phyloP scores from a whole-genome alignment of 1,140 invertebrate species.

The Coelopa frigida region DNA sequence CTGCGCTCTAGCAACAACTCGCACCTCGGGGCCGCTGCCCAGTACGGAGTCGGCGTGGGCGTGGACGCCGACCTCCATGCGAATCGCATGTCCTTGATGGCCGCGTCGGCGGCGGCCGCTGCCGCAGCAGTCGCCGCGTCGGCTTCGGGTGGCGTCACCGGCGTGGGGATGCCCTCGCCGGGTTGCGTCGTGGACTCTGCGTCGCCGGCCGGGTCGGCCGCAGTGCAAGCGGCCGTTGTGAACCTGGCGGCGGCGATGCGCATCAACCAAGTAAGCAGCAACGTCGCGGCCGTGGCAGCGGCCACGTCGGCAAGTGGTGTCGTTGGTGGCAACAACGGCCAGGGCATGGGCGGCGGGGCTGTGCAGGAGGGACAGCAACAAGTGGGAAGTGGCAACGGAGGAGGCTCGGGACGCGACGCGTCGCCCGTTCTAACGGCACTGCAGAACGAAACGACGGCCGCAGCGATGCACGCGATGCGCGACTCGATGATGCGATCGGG shows the following conservation, averaged over 20 bases:
- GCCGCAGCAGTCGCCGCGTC: slow-evolving; percentile 57
- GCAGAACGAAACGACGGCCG: slow-evolving; percentile 38
- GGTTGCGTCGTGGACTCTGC: slow-evolving; percentile 41
- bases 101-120: slow-evolving; percentile 46
- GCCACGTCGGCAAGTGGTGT: background rate
- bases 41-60: slow-evolving; percentile 56
- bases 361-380: slow-evolving; percentile 35
- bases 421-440: no score
- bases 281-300: background rate
- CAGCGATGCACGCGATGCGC: slow-evolving; percentile 41
- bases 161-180: slow-evolving; percentile 34
- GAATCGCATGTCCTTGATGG: slow-evolving; percentile 67
- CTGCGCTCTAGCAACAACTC: slow-evolving; percentile 4
- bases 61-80: slow-evolving; percentile 55
- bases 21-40: slow-evolving; percentile 44
- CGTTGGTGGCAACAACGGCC: slow-evolving; percentile 15
- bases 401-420: no score
- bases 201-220: slow-evolving; percentile 44
- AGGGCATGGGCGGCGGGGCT: slow-evolving; percentile 9
- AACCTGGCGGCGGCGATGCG: slow-evolving; percentile 74
- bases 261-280: slow-evolving; percentile 47
- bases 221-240: slow-evolving; percentile 65
- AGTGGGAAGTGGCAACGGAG: slow-evolving; percentile 39
- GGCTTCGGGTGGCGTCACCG: slow-evolving; percentile 48
- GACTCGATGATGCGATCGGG: slow-evolving; percentile 25